Conservation (phyloP, 1,140 invertebrate genomes). For the Pogonus chalceus region DNA sequence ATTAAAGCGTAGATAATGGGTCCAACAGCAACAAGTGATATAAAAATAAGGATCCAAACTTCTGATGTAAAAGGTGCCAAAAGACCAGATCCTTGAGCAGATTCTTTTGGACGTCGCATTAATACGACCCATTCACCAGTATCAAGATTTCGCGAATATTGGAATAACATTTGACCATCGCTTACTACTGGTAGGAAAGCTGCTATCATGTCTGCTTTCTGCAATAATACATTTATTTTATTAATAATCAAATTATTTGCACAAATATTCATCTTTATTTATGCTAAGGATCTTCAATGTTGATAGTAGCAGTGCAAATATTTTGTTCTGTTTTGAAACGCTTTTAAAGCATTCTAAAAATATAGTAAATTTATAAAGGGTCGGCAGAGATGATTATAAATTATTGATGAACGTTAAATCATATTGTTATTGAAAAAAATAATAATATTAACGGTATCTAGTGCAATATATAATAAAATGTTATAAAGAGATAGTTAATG, state of each 20-base stretch:
- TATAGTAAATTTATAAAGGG: too few relatives aligned
- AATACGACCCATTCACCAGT: conserved; percentile 65
- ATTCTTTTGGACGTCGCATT: conserved; percentile 65
- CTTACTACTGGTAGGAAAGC: conserved; percentile 63
- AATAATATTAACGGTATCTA: too few relatives aligned
- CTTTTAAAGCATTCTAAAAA: conserved; percentile 2
- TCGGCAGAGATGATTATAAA: too few relatives aligned
- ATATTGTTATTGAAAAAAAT: too few relatives aligned
- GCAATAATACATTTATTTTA: conserved; percentile 19
- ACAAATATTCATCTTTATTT: conserved; percentile 10
- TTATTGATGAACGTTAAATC: too few relatives aligned
- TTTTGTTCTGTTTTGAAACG: neutral
- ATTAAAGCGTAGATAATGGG: conserved; percentile 70
- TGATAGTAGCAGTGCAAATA: neutral
- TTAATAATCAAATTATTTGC: neutral
- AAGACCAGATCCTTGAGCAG: conserved; percentile 71
- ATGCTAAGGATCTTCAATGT: conserved; percentile 8
- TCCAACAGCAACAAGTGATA: conserved; percentile 59
- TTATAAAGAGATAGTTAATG: too few relatives aligned
- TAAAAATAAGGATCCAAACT: conserved; percentile 69
- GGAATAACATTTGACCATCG: conserved; percentile 42
- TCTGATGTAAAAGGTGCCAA: conserved; percentile 64
- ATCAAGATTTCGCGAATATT: conserved; percentile 57
- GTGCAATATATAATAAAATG: too few relatives aligned
- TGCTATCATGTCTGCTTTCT: conserved; percentile 67